A percentile compares a stretch with the other conserved stretches of the same genome.
phyloP scores from a whole-genome alignment of 2,113 vertebrate species.

The Orthochromis malagaraziensis region DNA sequence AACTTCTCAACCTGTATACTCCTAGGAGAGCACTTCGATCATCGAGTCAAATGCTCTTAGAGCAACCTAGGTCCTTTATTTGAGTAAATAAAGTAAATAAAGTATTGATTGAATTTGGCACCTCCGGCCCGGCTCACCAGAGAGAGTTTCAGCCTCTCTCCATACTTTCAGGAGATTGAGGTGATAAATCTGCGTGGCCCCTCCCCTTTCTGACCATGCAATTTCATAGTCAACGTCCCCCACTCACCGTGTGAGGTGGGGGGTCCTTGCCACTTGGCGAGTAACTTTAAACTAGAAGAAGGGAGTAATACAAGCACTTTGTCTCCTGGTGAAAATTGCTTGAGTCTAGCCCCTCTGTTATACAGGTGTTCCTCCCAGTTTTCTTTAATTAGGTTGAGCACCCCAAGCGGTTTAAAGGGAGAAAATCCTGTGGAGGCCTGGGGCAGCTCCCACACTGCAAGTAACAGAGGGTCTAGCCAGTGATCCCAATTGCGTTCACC shows the following conservation, averaged over 20 bases:
- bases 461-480: background rate
- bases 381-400: background rate
- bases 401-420: accelerated
- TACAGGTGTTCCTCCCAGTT: background rate
- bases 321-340: background rate
- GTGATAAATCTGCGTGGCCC: background rate
- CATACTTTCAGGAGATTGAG: background rate
- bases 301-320: background rate
- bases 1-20: background rate
- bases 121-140: background rate
- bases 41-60: background rate
- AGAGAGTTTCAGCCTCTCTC: background rate
- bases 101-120: background rate
- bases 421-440: background rate
- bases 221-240: background rate
- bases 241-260: background rate
- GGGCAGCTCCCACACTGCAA: background rate
- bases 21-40: background rate
- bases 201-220: background rate
- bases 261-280: background rate
- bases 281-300: background rate
- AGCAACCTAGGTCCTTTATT: background rate
- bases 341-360: background rate
- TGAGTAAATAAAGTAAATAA: background rate
- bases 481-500: background rate